Base-by-base conservation (phyloP, 2,797 vertebrate species). In the Enteromius thamalakanensis region DNA sequence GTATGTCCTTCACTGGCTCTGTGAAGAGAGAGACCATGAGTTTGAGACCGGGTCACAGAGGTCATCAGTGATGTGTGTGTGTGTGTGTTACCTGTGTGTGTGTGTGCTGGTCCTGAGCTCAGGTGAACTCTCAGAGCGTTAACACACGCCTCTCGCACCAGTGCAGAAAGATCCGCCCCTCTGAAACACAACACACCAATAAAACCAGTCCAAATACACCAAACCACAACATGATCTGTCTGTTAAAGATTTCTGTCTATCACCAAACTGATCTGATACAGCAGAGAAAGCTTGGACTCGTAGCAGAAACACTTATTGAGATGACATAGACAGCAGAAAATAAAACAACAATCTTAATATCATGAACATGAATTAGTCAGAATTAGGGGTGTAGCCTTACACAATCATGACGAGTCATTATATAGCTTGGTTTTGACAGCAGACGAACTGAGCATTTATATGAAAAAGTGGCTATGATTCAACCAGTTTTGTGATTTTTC, bases 61-160 rank as follows among this genome's bases (percentile, higher is more conserved):
- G n/a, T n/a, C n/a, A n/a, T n/a, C n/a, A n/a, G n/a, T n/a, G n/a
- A n/a, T n/a, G n/a, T n/a, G n/a, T n/a, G n/a, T n/a, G 34, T 70
- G 37, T 60, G 62, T 55, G 77, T 83, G 64, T 90, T 91, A 94
- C 93, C 92, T 68, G 85, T 84, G 32, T 88, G 82, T 32, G 74
- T 64, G 8, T 89, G 81, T 10, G 83, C 47, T 29, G 84, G 82
- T 67, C 89, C 90, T 80, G 90, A 85, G 74, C 91, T 91, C 88
- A 98, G 90, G 88, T 95, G 91, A 60, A 91, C 89, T 88, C 94
- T 95, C 88, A 99, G 91, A 32, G 96, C 96, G 1, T 93, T 96
- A 7, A 98, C 9, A 1, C 96, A 98, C 2, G 98, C 98, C 91
- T 99, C 98, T 45, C 97, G 95, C 42, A 99, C 95, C 0, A 99